phyloP scores from a whole-genome alignment of 2,797 vertebrate species.

The Brachyalestes nurse region DNA sequence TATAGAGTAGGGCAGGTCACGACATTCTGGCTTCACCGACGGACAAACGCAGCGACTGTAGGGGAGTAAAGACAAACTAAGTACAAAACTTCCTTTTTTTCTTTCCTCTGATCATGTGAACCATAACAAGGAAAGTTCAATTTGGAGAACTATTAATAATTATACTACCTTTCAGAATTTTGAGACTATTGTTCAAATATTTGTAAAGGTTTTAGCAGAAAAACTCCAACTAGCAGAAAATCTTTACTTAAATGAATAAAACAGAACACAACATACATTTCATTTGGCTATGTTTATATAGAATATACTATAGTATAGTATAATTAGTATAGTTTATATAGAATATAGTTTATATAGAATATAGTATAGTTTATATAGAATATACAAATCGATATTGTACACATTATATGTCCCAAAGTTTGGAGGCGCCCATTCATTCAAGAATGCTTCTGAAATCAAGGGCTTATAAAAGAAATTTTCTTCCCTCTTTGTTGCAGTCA shows the following conservation, averaged over 20 bases:
- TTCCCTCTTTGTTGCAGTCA: background rate
- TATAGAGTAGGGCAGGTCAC: conserved; percentile 86
- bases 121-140: background rate
- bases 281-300: background rate
- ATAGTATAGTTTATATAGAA: background rate
- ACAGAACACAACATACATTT: background rate
- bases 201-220: too few relatives aligned
- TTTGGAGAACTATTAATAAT: background rate
- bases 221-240: too few relatives aligned
- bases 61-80: conserved; percentile 55
- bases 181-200: background rate
- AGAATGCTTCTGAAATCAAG: background rate
- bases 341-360: background rate
- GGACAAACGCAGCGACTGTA: conserved; percentile 88
- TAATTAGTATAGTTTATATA: background rate
- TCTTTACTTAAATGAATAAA: too few relatives aligned
- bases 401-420: background rate
- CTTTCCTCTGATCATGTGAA: background rate
- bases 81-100: background rate
- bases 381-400: background rate
- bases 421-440: background rate
- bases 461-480: background rate
- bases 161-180: background rate
- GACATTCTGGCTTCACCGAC: conserved; percentile 79
- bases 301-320: too few relatives aligned